phyloP scores from a whole-genome alignment of 2,888 invertebrate species.

The Taphrorychus bicolor region DNA sequence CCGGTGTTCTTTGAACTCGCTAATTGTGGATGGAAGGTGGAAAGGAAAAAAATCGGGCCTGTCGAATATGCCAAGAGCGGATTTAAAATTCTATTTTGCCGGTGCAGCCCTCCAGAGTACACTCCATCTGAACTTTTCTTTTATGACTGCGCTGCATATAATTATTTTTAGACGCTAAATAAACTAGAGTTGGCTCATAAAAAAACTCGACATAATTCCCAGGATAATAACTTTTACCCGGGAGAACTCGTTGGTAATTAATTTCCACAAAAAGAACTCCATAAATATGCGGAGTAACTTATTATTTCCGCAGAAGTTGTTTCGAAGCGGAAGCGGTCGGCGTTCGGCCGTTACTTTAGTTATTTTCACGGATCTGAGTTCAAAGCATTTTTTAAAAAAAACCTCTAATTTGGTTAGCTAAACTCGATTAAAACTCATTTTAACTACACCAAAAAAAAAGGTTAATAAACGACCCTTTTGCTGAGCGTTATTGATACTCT shows the following conservation, averaged over 20 bases:
- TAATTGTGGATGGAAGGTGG: neutral
- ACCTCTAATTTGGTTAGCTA: conserved; percentile 15
- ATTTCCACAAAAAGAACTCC: conserved; percentile 14
- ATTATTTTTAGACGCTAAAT: too few species aligned
- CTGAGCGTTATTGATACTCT: neutral
- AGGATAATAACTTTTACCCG: conserved; percentile 5
- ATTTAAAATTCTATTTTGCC: too few species aligned
- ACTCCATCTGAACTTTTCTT: too few species aligned
- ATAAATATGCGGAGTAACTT: conserved; percentile 20
- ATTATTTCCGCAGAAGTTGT: conserved; percentile 23
- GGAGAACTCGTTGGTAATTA: conserved; percentile 11
- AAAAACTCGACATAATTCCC: neutral
- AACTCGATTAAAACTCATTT: neutral
- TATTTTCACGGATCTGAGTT: conserved; percentile 14
- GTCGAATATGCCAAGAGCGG: too few species aligned
- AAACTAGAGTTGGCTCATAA: neutral
- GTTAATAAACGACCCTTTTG: neutral
- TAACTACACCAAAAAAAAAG: neutral
- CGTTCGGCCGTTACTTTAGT: conserved; percentile 15
- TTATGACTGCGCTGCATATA: too few species aligned
- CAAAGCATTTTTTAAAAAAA: conserved; percentile 7
- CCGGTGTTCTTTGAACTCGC: neutral
- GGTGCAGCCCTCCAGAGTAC: too few species aligned
- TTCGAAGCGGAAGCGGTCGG: conserved; percentile 5
- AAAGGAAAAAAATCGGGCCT: too few species aligned